Percentiles rank a stretch among this genome's conserved stretches.
Evolutionary conservation across 2,113 vertebrate genomes (phyloP).

Genomic region (Sphaerodactylus townsendi): DNA sequence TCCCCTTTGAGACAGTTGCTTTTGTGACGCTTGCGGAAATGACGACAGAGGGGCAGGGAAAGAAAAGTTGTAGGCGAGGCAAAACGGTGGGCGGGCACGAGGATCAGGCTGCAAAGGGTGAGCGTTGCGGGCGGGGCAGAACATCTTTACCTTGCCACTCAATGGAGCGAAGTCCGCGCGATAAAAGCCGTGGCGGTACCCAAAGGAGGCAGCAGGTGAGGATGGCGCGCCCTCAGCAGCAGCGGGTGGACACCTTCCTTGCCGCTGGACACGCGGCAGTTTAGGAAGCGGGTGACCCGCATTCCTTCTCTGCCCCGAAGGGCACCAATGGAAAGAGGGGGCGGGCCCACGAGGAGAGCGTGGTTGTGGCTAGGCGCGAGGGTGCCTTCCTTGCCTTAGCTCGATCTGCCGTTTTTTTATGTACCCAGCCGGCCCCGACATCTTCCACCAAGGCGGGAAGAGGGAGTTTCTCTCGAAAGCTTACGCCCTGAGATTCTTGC

Average conservation of each 20-base stretch:
- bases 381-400: not conserved
- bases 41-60: not conserved
- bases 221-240: too few relatives aligned
- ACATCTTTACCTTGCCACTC: not conserved
- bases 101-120: not conserved
- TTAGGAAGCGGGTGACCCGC: too few relatives aligned
- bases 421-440: not conserved
- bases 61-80: not conserved
- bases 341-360: not conserved
- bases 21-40: constrained; percentile 71
- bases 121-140: not conserved
- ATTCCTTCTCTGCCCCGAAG: not conserved
- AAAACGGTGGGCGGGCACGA: not conserved
- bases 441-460: not conserved
- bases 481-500: too few relatives aligned
- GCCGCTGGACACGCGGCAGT: not conserved
- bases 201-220: constrained; percentile 50
- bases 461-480: too few relatives aligned
- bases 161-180: not conserved
- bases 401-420: not conserved
- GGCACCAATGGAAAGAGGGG: not conserved
- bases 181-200: not conserved
- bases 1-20: constrained; percentile 3
- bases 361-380: not conserved
- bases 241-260: not conserved